These are phyloP conservation scores for Euwallacea similis DNA, from an alignment of 1,140 invertebrate genomes.

Conservation along the genomic window DNA sequence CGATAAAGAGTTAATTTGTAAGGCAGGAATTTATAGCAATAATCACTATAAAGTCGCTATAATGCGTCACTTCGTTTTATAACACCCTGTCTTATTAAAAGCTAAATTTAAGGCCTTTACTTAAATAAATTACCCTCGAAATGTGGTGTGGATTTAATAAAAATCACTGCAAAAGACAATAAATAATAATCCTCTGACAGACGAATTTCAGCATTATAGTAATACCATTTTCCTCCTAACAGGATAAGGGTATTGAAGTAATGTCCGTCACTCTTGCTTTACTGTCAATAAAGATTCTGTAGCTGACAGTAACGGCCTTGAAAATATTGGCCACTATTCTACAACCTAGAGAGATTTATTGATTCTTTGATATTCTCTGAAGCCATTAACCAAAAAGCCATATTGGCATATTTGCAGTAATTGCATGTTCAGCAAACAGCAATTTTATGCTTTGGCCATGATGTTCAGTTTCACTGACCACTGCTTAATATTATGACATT, in stretches of 20 bases:
- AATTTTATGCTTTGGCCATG: not conserved
- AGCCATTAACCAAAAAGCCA: slow-evolving; percentile 12
- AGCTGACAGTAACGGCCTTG: slow-evolving; percentile 1
- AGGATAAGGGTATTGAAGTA: too few species aligned
- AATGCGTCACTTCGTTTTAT: slow-evolving; percentile 6
- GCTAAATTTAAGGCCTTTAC: too few species aligned
- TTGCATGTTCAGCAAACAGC: not conserved
- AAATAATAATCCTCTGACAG: too few species aligned
- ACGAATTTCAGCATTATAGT: too few species aligned
- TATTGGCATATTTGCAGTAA: not conserved
- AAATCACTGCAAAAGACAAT: too few species aligned
- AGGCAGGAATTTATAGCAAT: slow-evolving; percentile 16
- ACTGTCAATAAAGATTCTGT: slow-evolving; percentile 9
- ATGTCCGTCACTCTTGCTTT: not conserved
- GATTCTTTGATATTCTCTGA: slow-evolving; percentile 13
- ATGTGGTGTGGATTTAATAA: too few species aligned
- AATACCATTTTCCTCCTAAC: too few species aligned
- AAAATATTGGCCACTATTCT: slow-evolving; percentile 15
- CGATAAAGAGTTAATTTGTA: slow-evolving; percentile 18
- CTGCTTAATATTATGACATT: too few species aligned
- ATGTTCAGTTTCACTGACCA: too few species aligned
- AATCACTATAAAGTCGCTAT: slow-evolving; percentile 26
- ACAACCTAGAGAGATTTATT: not conserved
- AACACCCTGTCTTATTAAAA: too few species aligned
- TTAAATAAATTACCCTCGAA: too few species aligned